These are phyloP conservation scores for Manduca sexta DNA, from an alignment of 1,140 invertebrate genomes.

Conservation along the genomic window DNA sequence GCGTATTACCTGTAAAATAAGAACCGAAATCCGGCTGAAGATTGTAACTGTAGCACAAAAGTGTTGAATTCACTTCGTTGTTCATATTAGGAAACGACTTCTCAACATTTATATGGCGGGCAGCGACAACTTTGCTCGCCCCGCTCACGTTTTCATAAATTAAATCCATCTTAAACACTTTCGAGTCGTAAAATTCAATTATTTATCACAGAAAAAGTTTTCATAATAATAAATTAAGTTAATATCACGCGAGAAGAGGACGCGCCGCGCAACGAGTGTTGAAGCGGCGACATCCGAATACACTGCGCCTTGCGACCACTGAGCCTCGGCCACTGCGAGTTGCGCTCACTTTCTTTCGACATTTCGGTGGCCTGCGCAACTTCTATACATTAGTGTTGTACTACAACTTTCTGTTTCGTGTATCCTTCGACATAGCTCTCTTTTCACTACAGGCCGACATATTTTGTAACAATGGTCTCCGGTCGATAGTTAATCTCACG, in stretches of 20 bases:
- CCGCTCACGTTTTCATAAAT: conserved; percentile 39
- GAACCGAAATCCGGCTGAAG: conserved; percentile 48
- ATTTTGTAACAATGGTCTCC: too few relatives aligned
- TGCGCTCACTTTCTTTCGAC: conserved; percentile 68
- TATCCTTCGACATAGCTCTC: conserved; percentile 5
- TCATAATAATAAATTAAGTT: too few relatives aligned
- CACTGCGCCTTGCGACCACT: conserved; percentile 22
- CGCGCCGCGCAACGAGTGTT: conserved; percentile 12
- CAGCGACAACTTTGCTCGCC: conserved; percentile 28
- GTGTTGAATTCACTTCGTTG: conserved; percentile 48
- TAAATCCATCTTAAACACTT: conserved; percentile 40
- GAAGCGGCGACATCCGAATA: conserved; percentile 15
- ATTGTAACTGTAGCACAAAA: conserved; percentile 51
- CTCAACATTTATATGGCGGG: conserved; percentile 47
- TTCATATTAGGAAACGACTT: conserved; percentile 30
- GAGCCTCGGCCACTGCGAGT: conserved; percentile 8
- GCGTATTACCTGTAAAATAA: conserved; percentile 47
- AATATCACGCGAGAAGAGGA: conserved; percentile 18
- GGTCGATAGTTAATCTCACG: neutral
- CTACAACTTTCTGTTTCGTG: conserved; percentile 9
- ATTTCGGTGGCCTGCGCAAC: conserved; percentile 53
- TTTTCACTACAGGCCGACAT: too few relatives aligned
- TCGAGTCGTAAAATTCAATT: neutral
- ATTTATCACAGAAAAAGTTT: conserved; percentile 8
- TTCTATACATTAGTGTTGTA: conserved; percentile 34